These are phyloP conservation scores for Grus americana DNA, from an alignment of 2,113 vertebrate species.

Conservation along the genomic window DNA sequence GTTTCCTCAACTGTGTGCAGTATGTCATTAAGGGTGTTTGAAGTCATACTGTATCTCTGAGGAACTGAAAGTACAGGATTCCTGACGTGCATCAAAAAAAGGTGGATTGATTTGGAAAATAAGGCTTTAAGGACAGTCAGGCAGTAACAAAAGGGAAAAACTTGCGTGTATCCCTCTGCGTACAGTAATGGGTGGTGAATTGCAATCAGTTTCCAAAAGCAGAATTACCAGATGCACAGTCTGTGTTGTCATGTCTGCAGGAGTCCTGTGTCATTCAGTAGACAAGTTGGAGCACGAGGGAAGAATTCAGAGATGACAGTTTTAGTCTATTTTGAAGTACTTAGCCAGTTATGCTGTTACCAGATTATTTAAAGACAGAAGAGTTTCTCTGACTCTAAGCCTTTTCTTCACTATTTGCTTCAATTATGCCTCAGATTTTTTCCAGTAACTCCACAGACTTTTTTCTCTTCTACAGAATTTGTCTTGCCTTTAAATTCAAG, in stretches of 20 bases:
- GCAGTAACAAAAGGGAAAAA: not conserved
- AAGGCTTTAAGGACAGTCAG: not conserved
- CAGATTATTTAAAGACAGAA: not conserved
- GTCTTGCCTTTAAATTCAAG: not conserved
- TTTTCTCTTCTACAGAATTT: not conserved
- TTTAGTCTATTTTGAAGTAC: not conserved
- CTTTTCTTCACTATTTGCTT: not conserved
- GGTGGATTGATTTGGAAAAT: not conserved
- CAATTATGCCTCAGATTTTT: not conserved
- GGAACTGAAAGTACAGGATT: not conserved
- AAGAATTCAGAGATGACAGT: not conserved
- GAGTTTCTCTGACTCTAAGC: not conserved
- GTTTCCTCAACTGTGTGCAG: not conserved
- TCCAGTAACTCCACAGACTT: not conserved
- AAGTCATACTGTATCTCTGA: not conserved
- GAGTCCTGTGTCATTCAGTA: not conserved
- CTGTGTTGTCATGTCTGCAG: not conserved
- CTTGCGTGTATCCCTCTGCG: not conserved
- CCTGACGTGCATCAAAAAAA: not conserved
- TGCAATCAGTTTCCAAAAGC: not conserved
- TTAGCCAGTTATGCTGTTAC: not conserved
- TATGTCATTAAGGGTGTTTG: not conserved
- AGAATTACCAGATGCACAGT: not conserved
- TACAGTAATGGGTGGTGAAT: not conserved
- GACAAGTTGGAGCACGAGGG: not conserved